These are phyloP conservation scores for Zaprionus vittiger DNA, from an alignment of 1,140 invertebrate genomes.

Conservation along the genomic window DNA sequence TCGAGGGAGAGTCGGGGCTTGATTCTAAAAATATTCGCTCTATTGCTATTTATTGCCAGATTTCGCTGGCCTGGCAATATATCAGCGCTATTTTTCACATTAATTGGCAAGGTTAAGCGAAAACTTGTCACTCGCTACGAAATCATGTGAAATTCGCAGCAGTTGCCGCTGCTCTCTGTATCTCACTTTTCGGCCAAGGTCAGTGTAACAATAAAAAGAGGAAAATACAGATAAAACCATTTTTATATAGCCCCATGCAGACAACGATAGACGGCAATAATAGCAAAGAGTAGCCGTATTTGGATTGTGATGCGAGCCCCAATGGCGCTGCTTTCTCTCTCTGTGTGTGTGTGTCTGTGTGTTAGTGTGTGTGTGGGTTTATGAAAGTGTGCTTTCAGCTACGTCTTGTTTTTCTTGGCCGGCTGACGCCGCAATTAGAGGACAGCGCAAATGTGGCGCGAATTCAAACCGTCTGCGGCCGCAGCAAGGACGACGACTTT, in stretches of 20 bases:
- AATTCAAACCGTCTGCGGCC: constrained; percentile 17
- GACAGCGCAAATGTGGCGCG: constrained; percentile 64
- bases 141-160: background rate
- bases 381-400: constrained; percentile 3
- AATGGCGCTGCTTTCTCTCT: background rate
- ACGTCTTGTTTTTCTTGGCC: constrained; percentile 40
- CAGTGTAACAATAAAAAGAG: constrained; percentile 63
- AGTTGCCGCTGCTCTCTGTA: constrained; percentile 4
- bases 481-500: constrained; percentile 27
- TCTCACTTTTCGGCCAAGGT: constrained; percentile 50
- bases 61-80: constrained; percentile 42
- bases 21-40: constrained; percentile 48
- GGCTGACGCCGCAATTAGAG: constrained; percentile 71
- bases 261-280: constrained; percentile 14
- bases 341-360: background rate
- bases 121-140: constrained; percentile 33
- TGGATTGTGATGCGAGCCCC: constrained; percentile 40
- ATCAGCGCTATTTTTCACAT: constrained; percentile 68
- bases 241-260: constrained; percentile 37
- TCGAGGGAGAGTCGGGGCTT: too few species aligned
- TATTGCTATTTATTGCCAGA: constrained; percentile 69
- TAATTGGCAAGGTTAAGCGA: constrained; percentile 78
- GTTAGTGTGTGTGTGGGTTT: constrained; percentile 5
- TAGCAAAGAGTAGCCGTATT: constrained; percentile 20
- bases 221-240: constrained; percentile 22